phyloP scores from a whole-genome alignment of 2,797 vertebrate species.

The Cirrhinus mrigala region DNA sequence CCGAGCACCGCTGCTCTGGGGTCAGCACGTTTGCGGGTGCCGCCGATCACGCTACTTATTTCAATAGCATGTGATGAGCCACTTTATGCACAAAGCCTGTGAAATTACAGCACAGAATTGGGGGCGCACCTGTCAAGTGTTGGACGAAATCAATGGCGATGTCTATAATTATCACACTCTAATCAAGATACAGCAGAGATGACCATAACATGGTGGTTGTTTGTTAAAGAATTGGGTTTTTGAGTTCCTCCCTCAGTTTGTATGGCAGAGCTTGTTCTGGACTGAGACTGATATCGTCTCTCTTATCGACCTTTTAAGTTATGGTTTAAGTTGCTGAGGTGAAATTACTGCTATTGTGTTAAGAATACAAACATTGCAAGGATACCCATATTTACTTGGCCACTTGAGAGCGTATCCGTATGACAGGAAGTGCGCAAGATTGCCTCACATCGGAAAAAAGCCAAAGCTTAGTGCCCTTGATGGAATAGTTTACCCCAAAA shows the following conservation, averaged over 20 bases:
- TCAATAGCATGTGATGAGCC: constrained; percentile 30
- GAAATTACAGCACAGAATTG: constrained; percentile 10
- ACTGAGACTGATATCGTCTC: constrained; percentile 19
- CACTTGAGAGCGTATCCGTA: not conserved
- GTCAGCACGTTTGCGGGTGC: constrained; percentile 16
- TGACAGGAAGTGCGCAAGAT: not conserved
- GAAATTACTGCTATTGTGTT: not conserved
- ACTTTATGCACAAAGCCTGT: not conserved
- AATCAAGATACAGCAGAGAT: constrained; percentile 16
- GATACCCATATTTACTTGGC: not conserved
- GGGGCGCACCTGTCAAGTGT: constrained; percentile 1
- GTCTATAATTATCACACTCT: constrained; percentile 9
- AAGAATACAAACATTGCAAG: not conserved
- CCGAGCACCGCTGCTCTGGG: not conserved
- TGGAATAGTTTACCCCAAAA: not conserved
- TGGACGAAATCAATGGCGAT: constrained; percentile 5
- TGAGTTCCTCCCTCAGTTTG: not conserved
- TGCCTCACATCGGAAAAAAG: not conserved
- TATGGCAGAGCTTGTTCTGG: not conserved
- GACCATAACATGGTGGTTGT: constrained; percentile 22
- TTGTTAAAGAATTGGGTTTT: constrained; percentile 2
- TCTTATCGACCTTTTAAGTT: constrained; percentile 24
- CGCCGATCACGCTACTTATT: not conserved
- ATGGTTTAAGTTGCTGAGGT: constrained; percentile 29
- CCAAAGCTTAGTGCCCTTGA: not conserved